These are phyloP conservation scores for Temnothorax unifasciatus DNA, from an alignment of 2,888 invertebrate genomes.

Conservation along the genomic window DNA sequence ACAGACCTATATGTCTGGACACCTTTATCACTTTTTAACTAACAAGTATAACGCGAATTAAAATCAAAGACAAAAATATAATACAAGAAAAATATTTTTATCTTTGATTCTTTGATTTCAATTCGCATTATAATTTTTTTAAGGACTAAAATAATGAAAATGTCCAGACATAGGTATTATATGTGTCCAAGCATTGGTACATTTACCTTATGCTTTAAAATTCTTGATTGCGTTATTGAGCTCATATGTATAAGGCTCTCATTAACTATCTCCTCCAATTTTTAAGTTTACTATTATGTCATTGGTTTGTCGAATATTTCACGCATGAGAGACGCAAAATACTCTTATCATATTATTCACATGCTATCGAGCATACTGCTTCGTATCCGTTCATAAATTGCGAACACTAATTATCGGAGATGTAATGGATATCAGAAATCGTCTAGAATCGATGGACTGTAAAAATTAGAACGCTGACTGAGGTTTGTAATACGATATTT, in stretches of 20 bases:
- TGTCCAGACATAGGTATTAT: no score
- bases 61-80: no score
- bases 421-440: neutral
- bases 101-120: no score
- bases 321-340: neutral
- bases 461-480: conserved; percentile 12
- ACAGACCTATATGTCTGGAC: no score
- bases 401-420: conserved; percentile 24
- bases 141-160: no score
- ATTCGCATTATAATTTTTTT: no score
- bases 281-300: neutral
- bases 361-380: neutral
- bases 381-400: conserved; percentile 14
- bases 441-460: neutral
- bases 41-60: no score
- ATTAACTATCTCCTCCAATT: neutral
- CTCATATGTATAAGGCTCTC: neutral
- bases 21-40: no score
- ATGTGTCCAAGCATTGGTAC: no score
- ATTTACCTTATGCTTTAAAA: neutral
- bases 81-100: no score
- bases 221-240: neutral
- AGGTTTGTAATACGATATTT: conserved; percentile 7
- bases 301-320: neutral
- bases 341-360: neutral